Evolutionary conservation across 2,113 vertebrate genomes (phyloP).

Genomic region (Alligator mississippiensis): DNA sequence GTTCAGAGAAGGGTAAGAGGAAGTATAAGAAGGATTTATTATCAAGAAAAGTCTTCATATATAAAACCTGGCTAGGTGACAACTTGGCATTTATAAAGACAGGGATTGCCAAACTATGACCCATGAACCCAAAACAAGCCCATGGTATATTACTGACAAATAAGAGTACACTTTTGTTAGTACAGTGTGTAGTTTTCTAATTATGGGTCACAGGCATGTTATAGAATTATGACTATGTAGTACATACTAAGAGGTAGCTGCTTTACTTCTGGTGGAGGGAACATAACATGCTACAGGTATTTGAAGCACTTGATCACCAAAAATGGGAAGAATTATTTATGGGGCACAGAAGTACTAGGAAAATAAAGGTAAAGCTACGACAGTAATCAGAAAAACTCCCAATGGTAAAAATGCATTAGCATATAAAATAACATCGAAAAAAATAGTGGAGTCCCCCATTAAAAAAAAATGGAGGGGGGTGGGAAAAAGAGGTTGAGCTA

Average conservation of each 20-base stretch:
- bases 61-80: not conserved
- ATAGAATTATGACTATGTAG: not conserved
- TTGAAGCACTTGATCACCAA: not conserved
- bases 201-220: not conserved
- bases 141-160: accelerated
- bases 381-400: not conserved
- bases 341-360: no score
- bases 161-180: not conserved
- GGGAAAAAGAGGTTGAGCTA: not conserved
- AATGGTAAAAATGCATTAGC: not conserved
- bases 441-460: not conserved
- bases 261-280: not conserved
- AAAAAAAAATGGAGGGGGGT: no score
- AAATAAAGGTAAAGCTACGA: not conserved
- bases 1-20: not conserved
- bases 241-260: not conserved
- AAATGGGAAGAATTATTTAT: not conserved
- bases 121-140: not conserved
- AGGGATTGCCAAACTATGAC: not conserved
- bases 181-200: not conserved
- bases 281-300: not conserved
- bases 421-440: not conserved
- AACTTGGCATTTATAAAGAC: accelerated
- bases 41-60: not conserved
- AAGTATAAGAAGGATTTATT: not conserved